These are phyloP conservation scores for Notamacropus eugenii DNA, from an alignment of 2,797 vertebrate genomes.

Conservation along the genomic window DNA sequence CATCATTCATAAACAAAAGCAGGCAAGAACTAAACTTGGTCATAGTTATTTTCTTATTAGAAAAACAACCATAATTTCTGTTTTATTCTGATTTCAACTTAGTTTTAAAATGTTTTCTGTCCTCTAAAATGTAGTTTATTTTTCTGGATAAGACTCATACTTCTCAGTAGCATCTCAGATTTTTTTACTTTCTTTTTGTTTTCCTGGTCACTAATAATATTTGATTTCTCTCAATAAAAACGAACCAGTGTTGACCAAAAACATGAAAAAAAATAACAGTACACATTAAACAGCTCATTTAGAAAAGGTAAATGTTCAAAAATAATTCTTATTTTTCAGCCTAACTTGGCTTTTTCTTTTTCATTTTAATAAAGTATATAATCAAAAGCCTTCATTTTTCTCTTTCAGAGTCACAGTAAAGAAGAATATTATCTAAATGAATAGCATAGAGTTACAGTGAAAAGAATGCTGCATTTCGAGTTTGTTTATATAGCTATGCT, in stretches of 20 bases:
- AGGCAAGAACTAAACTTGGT: slow-evolving; percentile 57
- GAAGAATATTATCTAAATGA: slow-evolving; percentile 47
- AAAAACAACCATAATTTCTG: slow-evolving; percentile 42
- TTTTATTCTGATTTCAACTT: neutral
- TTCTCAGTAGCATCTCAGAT: slow-evolving; percentile 11
- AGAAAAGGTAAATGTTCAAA: slow-evolving; percentile 53
- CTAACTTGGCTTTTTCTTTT: slow-evolving; percentile 64
- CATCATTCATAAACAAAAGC: slow-evolving; percentile 57
- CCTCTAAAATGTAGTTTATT: slow-evolving; percentile 45
- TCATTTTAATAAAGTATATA: slow-evolving; percentile 54
- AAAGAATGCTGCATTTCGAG: slow-evolving; percentile 56
- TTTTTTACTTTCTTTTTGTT: slow-evolving; percentile 41
- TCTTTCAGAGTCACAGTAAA: slow-evolving; percentile 65
- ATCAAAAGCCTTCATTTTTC: slow-evolving; percentile 63
- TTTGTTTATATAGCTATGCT: slow-evolving; percentile 27
- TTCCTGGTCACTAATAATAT: slow-evolving; percentile 27
- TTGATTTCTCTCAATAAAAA: slow-evolving; percentile 63
- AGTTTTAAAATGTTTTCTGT: slow-evolving; percentile 42
- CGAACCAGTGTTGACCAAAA: slow-evolving; percentile 43
- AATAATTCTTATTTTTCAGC: slow-evolving; percentile 42
- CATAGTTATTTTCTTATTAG: slow-evolving; percentile 63
- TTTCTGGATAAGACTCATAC: slow-evolving; percentile 35
- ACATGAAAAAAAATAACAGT: slow-evolving; percentile 27
- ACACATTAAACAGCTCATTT: slow-evolving; percentile 37
- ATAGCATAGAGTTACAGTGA: slow-evolving; percentile 30